A percentile compares a stretch with the other conserved stretches of the same genome.
These are phyloP conservation scores for Electrophaes corylata DNA, from an alignment of 2,888 invertebrate species.

Conservation along the genomic window DNA sequence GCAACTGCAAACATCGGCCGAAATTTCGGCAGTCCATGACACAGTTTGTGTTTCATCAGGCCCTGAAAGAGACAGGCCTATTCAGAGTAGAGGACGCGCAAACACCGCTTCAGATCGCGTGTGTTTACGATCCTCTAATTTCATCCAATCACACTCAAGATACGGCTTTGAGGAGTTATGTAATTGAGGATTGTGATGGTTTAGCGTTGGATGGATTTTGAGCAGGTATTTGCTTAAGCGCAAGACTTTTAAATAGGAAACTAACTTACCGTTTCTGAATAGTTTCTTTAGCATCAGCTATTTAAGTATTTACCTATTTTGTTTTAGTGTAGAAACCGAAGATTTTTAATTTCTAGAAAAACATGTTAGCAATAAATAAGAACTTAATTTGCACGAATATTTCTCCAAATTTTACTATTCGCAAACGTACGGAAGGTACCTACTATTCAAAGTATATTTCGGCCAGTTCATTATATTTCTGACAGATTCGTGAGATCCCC, in stretches of 20 bases:
- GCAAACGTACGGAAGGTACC: background rate
- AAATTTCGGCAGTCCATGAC: constrained; percentile 76
- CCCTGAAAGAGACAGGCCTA: constrained; percentile 64
- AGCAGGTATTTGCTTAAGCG: background rate
- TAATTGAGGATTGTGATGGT: constrained; percentile 24
- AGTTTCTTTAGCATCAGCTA: no score
- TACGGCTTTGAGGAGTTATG: constrained; percentile 40
- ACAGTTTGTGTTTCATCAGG: constrained; percentile 81
- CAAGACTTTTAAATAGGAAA: no score
- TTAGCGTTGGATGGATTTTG: constrained; percentile 24
- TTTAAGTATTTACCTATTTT: no score
- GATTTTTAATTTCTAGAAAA: no score
- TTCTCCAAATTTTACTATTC: background rate
- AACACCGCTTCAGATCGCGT: constrained; percentile 64
- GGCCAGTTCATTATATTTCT: constrained; percentile 69
- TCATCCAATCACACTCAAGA: constrained; percentile 66
- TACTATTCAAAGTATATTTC: constrained; percentile 59
- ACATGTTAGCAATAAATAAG: background rate
- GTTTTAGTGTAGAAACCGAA: no score
- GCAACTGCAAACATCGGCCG: constrained; percentile 63
- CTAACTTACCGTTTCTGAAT: no score
- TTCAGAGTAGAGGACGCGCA: constrained; percentile 61
- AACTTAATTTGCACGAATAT: background rate
- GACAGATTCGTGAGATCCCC: constrained; percentile 68
- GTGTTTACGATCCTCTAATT: constrained; percentile 66